Conservation (phyloP, 2,113 vertebrate species). For the Cairina moschata region DNA sequence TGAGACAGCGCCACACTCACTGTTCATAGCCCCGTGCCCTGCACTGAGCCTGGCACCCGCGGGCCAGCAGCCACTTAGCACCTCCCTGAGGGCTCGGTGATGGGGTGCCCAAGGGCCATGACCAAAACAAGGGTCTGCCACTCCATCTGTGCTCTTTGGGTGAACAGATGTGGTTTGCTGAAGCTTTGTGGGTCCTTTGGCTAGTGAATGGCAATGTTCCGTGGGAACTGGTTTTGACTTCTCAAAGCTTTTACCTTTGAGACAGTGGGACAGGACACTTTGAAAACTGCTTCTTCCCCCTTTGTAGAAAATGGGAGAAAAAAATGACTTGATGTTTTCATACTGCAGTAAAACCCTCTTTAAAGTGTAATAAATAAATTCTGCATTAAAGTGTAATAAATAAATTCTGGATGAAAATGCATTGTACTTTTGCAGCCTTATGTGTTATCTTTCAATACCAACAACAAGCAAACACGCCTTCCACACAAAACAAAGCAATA, state of each 20-base stretch:
- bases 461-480: background rate
- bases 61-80: accelerated
- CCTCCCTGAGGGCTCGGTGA: accelerated
- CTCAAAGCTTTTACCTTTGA: background rate
- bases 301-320: background rate
- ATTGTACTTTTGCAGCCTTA: background rate
- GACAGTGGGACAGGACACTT: background rate
- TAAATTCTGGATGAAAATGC: background rate
- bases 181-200: background rate
- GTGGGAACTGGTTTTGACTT: background rate
- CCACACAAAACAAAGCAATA: background rate
- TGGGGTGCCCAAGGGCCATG: background rate
- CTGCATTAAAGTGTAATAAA: background rate
- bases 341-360: background rate
- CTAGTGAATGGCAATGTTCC: background rate
- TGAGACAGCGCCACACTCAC: background rate
- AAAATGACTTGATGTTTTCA: background rate
- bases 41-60: background rate
- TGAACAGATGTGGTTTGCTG: background rate
- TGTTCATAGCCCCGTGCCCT: background rate
- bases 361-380: background rate
- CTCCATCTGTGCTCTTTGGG: background rate
- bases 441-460: background rate
- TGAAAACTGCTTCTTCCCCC: background rate
- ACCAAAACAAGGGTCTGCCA: background rate